Conservation (phyloP, 1,140 invertebrate species). For the Odontomachus brunneus region DNA sequence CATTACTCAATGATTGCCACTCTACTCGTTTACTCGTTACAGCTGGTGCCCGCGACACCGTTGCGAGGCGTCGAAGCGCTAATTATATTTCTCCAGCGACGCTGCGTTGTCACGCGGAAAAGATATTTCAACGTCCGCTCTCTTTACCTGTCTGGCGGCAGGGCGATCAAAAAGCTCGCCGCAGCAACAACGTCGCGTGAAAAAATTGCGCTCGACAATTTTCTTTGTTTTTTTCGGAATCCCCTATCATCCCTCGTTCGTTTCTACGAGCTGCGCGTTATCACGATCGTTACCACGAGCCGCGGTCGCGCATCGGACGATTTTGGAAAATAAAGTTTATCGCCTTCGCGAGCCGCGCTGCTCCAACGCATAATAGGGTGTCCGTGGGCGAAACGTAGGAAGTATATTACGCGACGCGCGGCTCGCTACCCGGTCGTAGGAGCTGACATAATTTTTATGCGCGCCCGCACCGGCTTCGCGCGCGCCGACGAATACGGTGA, state of each 20-base stretch:
- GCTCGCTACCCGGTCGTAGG: slow-evolving; percentile 58
- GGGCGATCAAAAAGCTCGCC: slow-evolving; percentile 54
- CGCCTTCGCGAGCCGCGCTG: slow-evolving; percentile 65
- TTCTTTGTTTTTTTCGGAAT: slow-evolving; percentile 63
- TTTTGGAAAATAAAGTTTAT: slow-evolving; percentile 76
- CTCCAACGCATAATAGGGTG: slow-evolving; percentile 66
- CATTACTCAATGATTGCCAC: background rate
- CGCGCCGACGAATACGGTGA: slow-evolving; percentile 66
- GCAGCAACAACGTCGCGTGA: slow-evolving; percentile 32
- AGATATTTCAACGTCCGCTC: slow-evolving; percentile 62
- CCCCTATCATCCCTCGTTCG: slow-evolving; percentile 67
- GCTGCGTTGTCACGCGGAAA: slow-evolving; percentile 1
- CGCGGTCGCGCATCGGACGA: slow-evolving; percentile 65
- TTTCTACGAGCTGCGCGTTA: slow-evolving; percentile 72
- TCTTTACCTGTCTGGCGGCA: slow-evolving; percentile 22
- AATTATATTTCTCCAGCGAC: slow-evolving; percentile 56
- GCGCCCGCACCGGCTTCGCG: slow-evolving; percentile 58
- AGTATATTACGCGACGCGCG: slow-evolving; percentile 67
- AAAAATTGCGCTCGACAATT: slow-evolving; percentile 66
- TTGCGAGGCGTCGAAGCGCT: slow-evolving; percentile 45
- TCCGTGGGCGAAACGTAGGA: slow-evolving; percentile 68
- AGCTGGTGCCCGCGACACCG: background rate
- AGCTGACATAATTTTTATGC: slow-evolving; percentile 74
- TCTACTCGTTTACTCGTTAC: background rate
- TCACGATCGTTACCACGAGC: slow-evolving; percentile 70